A percentile compares a stretch with the other conserved stretches of the same genome.
Evolutionary conservation across 2,888 invertebrate genomes (phyloP).

Genomic region (Mesoligia furuncula): DNA sequence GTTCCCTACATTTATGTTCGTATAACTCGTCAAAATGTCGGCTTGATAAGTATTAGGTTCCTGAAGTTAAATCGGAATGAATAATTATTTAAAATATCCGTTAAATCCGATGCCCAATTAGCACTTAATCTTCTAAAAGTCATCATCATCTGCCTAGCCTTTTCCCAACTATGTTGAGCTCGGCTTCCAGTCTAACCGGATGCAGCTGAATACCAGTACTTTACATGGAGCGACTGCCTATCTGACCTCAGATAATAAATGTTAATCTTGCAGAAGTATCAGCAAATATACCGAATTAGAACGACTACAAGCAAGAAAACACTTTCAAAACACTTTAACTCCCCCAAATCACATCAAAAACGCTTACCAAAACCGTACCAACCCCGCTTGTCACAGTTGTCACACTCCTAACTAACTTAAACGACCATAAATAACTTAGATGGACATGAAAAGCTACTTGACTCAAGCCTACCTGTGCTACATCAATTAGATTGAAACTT

Average conservation of each 20-base stretch:
- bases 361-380: background rate
- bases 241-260: no score
- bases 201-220: no score
- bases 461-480: constrained; percentile 73
- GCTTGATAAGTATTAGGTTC: no score
- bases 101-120: no score
- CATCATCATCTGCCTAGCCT: no score
- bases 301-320: background rate
- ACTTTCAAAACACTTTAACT: background rate
- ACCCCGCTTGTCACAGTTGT: constrained; percentile 35
- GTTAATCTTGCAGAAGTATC: background rate
- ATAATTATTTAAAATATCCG: no score
- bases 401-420: constrained; percentile 19
- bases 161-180: no score
- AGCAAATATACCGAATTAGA: background rate
- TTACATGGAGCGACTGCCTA: no score
- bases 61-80: no score
- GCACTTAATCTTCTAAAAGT: background rate
- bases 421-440: constrained; percentile 48
- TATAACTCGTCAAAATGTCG: no score
- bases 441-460: constrained; percentile 59
- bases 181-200: no score
- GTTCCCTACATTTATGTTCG: no score
- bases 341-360: constrained; percentile 7
- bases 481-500: constrained; percentile 78